A percentile compares a stretch with the other conserved stretches of the same genome.
phyloP scores from a whole-genome alignment of 1,140 invertebrate species.

The Drosophila parvula region DNA sequence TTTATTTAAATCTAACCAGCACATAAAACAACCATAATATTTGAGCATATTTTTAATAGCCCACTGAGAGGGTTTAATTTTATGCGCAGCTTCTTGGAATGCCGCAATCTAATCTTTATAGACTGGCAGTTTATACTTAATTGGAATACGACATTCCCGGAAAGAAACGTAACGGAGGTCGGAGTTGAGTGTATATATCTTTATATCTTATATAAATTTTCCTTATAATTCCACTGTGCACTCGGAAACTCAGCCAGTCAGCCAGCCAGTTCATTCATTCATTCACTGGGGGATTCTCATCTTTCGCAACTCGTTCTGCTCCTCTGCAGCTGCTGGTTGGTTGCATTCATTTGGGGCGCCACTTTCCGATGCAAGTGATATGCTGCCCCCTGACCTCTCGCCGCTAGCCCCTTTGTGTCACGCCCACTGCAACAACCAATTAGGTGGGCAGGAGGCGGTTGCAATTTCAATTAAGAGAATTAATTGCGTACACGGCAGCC shows the following conservation, averaged over 20 bases:
- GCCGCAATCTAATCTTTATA: conserved; percentile 32
- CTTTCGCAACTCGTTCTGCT: conserved; percentile 32
- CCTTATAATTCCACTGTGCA: conserved; percentile 45
- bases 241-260: conserved; percentile 32
- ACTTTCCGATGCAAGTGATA: conserved; percentile 77
- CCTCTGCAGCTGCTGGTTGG: conserved; percentile 37
- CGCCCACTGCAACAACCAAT: conserved; percentile 70
- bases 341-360: conserved; percentile 72
- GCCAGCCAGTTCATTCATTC: conserved; percentile 57
- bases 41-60: conserved; percentile 16
- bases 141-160: conserved; percentile 17
- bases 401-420: conserved; percentile 4
- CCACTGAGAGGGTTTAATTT: conserved; percentile 25
- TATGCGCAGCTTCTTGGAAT: conserved; percentile 20
- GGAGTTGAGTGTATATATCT: not conserved
- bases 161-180: conserved; percentile 9
- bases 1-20: not conserved
- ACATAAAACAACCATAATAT: conserved; percentile 13
- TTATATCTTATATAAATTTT: not conserved
- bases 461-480: conserved; percentile 81
- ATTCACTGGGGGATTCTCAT: conserved; percentile 42
- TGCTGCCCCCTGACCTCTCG: conserved; percentile 29
- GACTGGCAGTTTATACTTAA: conserved; percentile 15
- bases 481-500: conserved; percentile 77
- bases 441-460: conserved; percentile 72